Percentiles rank a stretch among this genome's conserved stretches.
Conservation (phyloP, 2,113 vertebrate genomes). For the Triplophysa dalaica region DNA sequence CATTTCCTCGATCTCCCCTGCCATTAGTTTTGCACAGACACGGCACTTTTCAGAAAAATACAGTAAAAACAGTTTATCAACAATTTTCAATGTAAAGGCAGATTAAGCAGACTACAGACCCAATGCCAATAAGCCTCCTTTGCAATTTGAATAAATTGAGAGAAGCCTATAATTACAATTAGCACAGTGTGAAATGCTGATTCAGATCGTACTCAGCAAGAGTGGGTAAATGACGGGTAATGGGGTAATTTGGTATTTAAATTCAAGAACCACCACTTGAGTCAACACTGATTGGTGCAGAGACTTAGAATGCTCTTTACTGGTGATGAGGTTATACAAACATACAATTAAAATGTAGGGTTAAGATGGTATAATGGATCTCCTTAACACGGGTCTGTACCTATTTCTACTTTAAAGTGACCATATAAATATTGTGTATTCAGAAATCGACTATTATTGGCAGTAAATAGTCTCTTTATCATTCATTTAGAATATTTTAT, state of each 20-base stretch:
- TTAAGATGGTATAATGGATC: conserved; percentile 19
- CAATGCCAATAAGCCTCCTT: conserved; percentile 75
- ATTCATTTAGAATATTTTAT: not conserved
- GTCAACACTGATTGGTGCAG: conserved; percentile 73
- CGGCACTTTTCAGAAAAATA: conserved; percentile 1
- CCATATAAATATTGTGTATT: not conserved
- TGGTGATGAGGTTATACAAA: conserved; percentile 63
- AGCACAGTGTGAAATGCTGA: conserved; percentile 78
- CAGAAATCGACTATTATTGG: not conserved
- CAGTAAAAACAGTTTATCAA: conserved; percentile 29
- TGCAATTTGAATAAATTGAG: conserved; percentile 78
- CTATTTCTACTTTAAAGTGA: not conserved
- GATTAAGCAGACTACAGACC: conserved; percentile 74
- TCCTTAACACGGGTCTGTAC: not conserved
- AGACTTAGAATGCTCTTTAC: conserved; percentile 65
- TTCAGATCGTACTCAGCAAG: conserved; percentile 77
- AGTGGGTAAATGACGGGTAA: conserved; percentile 78
- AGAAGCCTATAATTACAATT: conserved; percentile 82
- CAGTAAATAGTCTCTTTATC: not conserved
- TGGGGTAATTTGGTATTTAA: conserved; percentile 79
- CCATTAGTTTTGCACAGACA: not conserved
- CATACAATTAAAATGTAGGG: conserved; percentile 70
- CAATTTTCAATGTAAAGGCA: conserved; percentile 58
- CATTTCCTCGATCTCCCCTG: not conserved
- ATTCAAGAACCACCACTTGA: conserved; percentile 78